Conservation (phyloP, 2,113 vertebrate genomes). For the Probosciger aterrimus region DNA sequence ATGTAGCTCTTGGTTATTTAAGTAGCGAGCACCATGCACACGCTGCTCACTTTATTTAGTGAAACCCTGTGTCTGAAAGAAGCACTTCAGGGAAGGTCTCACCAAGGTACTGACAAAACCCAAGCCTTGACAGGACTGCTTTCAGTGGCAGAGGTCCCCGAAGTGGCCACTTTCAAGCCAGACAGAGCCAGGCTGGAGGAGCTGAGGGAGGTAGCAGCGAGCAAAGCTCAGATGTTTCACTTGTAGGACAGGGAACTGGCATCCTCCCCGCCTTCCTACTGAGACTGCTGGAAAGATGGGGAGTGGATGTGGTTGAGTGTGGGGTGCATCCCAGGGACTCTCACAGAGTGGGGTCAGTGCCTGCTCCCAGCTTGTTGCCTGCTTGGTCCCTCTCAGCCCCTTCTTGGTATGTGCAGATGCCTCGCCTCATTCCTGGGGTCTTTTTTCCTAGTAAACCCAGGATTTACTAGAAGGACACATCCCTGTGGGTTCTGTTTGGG, state of each 20-base stretch:
- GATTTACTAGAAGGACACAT: not conserved
- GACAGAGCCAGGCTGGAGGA: not conserved
- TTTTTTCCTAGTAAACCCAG: not conserved
- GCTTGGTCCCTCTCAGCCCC: fast-evolving
- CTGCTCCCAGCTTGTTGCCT: not conserved
- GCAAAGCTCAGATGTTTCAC: not conserved
- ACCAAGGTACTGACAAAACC: not conserved
- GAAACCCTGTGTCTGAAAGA: not conserved
- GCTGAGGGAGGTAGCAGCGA: not conserved
- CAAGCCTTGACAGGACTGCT: not conserved
- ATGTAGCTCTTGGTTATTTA: not conserved
- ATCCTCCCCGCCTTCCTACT: not conserved
- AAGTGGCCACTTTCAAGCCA: not conserved
- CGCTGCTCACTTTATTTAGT: not conserved
- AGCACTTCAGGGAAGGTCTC: not conserved
- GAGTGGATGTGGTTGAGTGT: not conserved
- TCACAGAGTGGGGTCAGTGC: fast-evolving
- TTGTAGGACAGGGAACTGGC: not conserved
- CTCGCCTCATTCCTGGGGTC: not conserved
- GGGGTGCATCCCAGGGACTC: not conserved
- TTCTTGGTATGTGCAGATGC: fast-evolving
- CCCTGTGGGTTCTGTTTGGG: too few species aligned
- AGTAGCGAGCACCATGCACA: fast-evolving
- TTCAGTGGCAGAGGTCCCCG: not conserved
- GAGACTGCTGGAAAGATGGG: not conserved